Evolutionary conservation across 2,888 invertebrate genomes (phyloP), one percentile per base, ranked within the genome.

Genomic region (Dorcus parallelipipedus): DNA sequence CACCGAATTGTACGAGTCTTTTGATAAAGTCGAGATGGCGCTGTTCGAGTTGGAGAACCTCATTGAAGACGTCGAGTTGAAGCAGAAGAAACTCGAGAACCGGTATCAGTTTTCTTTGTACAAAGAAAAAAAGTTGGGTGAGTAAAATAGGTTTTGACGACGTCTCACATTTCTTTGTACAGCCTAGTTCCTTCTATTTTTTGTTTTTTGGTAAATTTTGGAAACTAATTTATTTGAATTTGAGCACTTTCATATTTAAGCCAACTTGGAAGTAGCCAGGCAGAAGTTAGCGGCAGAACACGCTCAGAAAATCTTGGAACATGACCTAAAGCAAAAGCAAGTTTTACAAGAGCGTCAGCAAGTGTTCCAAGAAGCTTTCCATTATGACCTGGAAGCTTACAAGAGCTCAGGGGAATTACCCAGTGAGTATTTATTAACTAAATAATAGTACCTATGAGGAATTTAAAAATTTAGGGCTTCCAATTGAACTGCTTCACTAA

Each of bases 51-150:
- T 90, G 60, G 88, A 90, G 72, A 86, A 88, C 69, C 73, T 87
- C 58, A 84, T 89, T 9, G 89, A 90, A 70, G 83, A 83, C 61
- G 81, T 85, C 61, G 88, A 89, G 63, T 82, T 90, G 72, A 86
- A 89, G 69, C 86, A 84, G 70, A 84, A 85, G 77, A 88, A 90
- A 74, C 72, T 86, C 45, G 87, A 89, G 69, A 89, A 90, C 71
- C 81, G 85, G 65, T 87, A 87, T 70, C 88, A 90, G 64, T 79
- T 91, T 54, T 84, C 85, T 14, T 76, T 88, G 64, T 89, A 89
- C 67, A 85, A 88, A 73, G 86, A 88, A 67, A 86, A 86, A 67
- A 89, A 89, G 78, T 79, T 88, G 74, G 84, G 90, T 89, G 76
- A 71, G 71, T 61, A 14, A 1, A 14, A 14, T 14, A 14, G 14